Evolutionary conservation across 1,140 invertebrate species (phyloP).

Genomic region (Paraescarpia echinospica): DNA sequence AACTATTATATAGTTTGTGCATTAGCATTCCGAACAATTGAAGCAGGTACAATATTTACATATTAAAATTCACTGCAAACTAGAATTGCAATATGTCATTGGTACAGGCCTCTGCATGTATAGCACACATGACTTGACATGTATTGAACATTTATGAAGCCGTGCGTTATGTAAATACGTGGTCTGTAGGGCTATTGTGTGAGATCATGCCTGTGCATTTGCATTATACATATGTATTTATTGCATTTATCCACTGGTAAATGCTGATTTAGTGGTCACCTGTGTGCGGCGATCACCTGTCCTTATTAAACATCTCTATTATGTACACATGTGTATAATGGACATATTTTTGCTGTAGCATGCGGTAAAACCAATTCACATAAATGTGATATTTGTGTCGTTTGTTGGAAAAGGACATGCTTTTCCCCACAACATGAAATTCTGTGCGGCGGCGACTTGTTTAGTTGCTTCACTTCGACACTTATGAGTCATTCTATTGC

Average conservation of each 20-base stretch:
- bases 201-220: not conserved
- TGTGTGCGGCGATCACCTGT: not conserved
- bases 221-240: slow-evolving; percentile 2
- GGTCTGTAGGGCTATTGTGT: not conserved
- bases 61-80: not conserved
- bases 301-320: not conserved
- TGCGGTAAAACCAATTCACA: not conserved
- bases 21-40: not conserved
- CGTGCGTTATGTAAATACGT: not conserved
- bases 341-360: not conserved
- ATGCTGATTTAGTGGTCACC: not conserved
- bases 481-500: not conserved
- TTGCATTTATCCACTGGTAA: not conserved
- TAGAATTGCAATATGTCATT: not conserved
- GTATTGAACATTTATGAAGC: not conserved
- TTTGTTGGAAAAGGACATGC: not conserved
- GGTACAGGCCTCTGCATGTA: not conserved
- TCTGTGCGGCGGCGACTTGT: not conserved
- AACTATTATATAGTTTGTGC: not conserved
- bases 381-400: not conserved
- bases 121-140: not conserved
- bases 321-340: not conserved
- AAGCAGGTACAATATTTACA: not conserved
- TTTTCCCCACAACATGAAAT: not conserved
- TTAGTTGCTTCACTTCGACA: not conserved